A percentile compares a stretch with the other conserved stretches of the same genome.
These are phyloP conservation scores for Rhopalosiphum padi DNA, from an alignment of 1,140 invertebrate species.

Conservation along the genomic window DNA sequence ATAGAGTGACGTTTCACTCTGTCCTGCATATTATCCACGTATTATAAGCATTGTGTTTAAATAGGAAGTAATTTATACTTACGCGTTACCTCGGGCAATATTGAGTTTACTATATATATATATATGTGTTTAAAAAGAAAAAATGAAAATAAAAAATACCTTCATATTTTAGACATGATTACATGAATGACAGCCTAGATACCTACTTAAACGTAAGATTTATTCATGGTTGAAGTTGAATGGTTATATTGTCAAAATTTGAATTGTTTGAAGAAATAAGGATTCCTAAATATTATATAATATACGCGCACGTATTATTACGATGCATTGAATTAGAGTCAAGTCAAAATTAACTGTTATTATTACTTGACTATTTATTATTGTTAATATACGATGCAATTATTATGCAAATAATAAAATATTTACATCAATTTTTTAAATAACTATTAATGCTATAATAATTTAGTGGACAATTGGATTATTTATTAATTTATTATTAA, in stretches of 20 bases:
- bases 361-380: background rate
- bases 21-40: background rate
- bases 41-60: background rate
- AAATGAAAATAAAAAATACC: background rate
- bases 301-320: background rate
- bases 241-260: conserved; percentile 23
- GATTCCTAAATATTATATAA: background rate
- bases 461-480: background rate
- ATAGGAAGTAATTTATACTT: conserved; percentile 34
- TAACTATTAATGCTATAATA: background rate
- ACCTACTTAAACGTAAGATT: background rate
- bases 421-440: background rate
- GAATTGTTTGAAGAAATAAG: background rate
- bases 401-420: background rate
- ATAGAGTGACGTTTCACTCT: background rate
- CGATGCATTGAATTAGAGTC: background rate
- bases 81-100: background rate
- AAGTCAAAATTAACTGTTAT: background rate
- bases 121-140: background rate
- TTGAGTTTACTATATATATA: background rate
- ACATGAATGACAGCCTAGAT: background rate
- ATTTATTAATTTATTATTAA: background rate
- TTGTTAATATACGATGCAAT: background rate
- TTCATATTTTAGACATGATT: background rate
- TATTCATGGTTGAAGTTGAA: background rate